These are phyloP conservation scores for Chloromyia formosa DNA, from an alignment of 2,888 invertebrate genomes.

Conservation along the genomic window DNA sequence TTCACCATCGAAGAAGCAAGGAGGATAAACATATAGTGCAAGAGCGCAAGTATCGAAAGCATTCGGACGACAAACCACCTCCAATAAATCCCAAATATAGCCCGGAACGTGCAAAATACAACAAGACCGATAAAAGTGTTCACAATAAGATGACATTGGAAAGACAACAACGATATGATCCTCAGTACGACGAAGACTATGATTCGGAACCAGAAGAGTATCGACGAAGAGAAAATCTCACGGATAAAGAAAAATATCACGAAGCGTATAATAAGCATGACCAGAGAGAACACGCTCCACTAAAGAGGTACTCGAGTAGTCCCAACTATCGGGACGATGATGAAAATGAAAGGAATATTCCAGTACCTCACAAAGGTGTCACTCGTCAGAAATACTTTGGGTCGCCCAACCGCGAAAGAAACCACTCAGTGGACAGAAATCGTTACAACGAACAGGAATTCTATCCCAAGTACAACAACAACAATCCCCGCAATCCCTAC, in stretches of 20 bases:
- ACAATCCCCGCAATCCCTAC: constrained; percentile 61
- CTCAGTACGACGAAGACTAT: constrained; percentile 58
- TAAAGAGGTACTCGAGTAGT: constrained; percentile 38
- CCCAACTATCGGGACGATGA: constrained; percentile 40
- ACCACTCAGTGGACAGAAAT: constrained; percentile 28
- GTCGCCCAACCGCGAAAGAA: constrained; percentile 42
- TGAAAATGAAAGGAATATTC: constrained; percentile 47
- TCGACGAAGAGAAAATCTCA: constrained; percentile 60
- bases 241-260: constrained; percentile 63
- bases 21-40: constrained; percentile 39
- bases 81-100: constrained; percentile 47
- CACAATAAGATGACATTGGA: constrained; percentile 31
- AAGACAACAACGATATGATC: constrained; percentile 53
- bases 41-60: constrained; percentile 45
- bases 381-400: constrained; percentile 31
- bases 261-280: constrained; percentile 58
- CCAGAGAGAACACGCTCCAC: constrained; percentile 53
- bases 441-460: constrained; percentile 50
- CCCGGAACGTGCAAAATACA: constrained; percentile 59
- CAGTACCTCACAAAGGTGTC: neutral
- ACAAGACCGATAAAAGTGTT: constrained; percentile 53
- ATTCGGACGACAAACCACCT: constrained; percentile 50
- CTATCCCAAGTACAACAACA: constrained; percentile 57
- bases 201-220: constrained; percentile 50
- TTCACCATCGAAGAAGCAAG: constrained; percentile 49